phyloP scores from a whole-genome alignment of 2,113 vertebrate species.

The Brachyhypopomus gauderio region DNA sequence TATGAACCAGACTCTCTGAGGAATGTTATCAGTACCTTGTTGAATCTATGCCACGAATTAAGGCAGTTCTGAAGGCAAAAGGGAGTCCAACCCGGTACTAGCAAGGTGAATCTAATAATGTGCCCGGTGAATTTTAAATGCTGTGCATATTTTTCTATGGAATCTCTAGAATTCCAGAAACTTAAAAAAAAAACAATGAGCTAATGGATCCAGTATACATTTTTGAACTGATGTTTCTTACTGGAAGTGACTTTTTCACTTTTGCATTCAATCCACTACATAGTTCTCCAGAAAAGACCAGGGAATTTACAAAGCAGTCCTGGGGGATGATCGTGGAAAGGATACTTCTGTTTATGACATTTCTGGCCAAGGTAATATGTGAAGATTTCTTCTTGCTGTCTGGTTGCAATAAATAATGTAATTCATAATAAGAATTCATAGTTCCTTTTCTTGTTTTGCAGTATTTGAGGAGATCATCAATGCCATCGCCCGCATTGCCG shows the following conservation, averaged over 20 bases:
- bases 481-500: slow-evolving; percentile 82
- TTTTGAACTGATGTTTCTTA: not conserved
- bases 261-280: slow-evolving; percentile 20
- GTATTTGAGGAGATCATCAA: slow-evolving; percentile 93
- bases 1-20: too few species aligned
- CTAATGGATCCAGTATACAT: not conserved
- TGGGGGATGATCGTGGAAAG: slow-evolving; percentile 91
- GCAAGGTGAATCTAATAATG: too few species aligned
- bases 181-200: not conserved
- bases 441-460: slow-evolving; percentile 60
- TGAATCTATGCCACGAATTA: too few species aligned
- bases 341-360: slow-evolving; percentile 85
- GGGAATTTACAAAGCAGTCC: slow-evolving; percentile 86
- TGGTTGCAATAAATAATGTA: not conserved
- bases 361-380: slow-evolving; percentile 82
- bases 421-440: slow-evolving; percentile 4
- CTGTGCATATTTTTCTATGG: not conserved
- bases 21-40: too few species aligned
- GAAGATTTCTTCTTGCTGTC: not conserved
- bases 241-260: not conserved
- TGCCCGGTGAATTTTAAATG: not conserved
- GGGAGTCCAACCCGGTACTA: too few species aligned
- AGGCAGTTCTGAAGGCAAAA: too few species aligned
- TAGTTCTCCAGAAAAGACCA: slow-evolving; percentile 93
- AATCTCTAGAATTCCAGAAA: not conserved